Conservation (phyloP, 2,797 vertebrate species). For the Loris lydekkerianus region DNA sequence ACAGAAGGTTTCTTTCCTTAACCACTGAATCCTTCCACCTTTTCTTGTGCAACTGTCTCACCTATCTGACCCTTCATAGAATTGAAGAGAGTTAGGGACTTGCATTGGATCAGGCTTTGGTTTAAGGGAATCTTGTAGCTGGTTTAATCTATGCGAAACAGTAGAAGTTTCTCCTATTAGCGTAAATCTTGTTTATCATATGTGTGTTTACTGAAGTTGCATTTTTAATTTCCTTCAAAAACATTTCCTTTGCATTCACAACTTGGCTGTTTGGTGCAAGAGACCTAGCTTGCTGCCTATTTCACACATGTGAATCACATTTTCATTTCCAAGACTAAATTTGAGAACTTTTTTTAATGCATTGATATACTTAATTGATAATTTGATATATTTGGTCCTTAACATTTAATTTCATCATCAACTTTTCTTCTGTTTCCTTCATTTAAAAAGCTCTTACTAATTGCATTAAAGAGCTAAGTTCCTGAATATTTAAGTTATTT, state of each 20-base stretch:
- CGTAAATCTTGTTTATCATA: neutral
- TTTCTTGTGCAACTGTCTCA: neutral
- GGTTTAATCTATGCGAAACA: neutral
- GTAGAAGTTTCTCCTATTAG: neutral
- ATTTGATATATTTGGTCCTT: constrained; percentile 42
- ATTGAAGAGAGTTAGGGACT: neutral
- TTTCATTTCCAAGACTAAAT: constrained; percentile 31
- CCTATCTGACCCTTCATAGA: neutral
- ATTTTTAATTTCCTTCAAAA: neutral
- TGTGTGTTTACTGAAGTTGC: neutral
- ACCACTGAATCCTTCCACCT: neutral
- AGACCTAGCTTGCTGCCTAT: neutral
- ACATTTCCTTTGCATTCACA: neutral
- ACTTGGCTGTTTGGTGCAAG: neutral
- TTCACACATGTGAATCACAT: neutral
- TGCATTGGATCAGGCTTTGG: neutral
- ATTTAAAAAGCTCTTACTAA: constrained; percentile 54
- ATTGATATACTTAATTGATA: constrained; percentile 23
- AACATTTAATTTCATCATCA: constrained; percentile 59
- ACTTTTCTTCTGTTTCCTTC: constrained; percentile 9
- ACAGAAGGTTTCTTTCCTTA: neutral
- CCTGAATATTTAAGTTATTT: constrained; percentile 53
- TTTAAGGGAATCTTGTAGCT: neutral
- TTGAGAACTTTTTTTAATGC: neutral
- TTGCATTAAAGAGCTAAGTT: constrained; percentile 42